Conservation (phyloP, 2,888 invertebrate genomes). For the Cremastinae sp. region DNA sequence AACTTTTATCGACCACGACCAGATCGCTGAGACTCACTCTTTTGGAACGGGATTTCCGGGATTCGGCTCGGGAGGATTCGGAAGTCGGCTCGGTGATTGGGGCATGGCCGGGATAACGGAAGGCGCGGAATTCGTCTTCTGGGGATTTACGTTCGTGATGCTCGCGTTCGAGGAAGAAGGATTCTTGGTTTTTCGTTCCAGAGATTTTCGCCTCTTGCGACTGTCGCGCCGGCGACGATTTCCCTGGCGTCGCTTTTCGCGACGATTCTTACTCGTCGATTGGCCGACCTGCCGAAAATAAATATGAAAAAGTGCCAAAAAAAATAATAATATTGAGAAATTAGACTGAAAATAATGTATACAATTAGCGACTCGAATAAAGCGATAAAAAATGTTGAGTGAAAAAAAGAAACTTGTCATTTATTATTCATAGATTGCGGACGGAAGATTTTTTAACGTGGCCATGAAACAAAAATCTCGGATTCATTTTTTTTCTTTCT, state of each 20-base stretch:
- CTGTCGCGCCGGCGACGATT: conserved; percentile 65
- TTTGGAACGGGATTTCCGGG: conserved; percentile 26
- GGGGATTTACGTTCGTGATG: conserved; percentile 43
- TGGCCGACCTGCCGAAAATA: conserved; percentile 65
- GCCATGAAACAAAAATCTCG: conserved; percentile 16
- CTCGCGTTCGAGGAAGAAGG: conserved; percentile 50
- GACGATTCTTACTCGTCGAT: conserved; percentile 65
- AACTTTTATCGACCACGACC: conserved; percentile 42
- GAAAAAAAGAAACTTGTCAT: conserved; percentile 31
- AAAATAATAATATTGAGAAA: neutral
- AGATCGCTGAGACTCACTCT: conserved; percentile 47
- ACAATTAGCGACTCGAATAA: conserved; percentile 1
- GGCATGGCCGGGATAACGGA: conserved; percentile 44
- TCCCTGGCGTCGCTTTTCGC: conserved; percentile 66
- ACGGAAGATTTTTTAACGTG: conserved; percentile 45
- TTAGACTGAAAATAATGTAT: conserved; percentile 12
- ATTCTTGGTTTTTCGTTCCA: conserved; percentile 63
- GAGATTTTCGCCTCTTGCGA: conserved; percentile 66
- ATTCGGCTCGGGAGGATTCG: conserved; percentile 26
- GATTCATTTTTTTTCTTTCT: neutral
- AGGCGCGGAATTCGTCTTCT: conserved; percentile 45
- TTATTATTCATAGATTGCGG: conserved; percentile 51
- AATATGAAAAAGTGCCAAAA: conserved; percentile 17
- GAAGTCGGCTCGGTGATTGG: conserved; percentile 47
- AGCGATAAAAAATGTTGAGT: conserved; percentile 12